Evolutionary conservation across 2,888 invertebrate genomes (phyloP).

Genomic region (Carterocephalus palaemon): DNA sequence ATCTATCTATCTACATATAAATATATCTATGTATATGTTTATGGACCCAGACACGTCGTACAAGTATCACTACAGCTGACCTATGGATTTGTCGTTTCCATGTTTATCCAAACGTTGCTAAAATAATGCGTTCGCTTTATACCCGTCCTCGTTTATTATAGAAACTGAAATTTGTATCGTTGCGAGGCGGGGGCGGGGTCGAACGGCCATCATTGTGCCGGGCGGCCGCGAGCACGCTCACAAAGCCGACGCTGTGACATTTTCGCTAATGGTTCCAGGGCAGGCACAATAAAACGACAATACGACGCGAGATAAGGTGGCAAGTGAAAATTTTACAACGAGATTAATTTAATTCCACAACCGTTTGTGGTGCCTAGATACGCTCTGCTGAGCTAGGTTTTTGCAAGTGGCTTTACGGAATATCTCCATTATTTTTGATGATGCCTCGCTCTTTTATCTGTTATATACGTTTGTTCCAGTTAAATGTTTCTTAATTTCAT

Average conservation of each 20-base stretch:
- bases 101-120: slow-evolving; percentile 13
- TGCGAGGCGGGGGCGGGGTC: slow-evolving; percentile 71
- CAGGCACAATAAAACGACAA: slow-evolving; percentile 78
- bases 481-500: neutral
- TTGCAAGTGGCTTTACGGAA: slow-evolving; percentile 16
- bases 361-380: slow-evolving; percentile 34
- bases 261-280: slow-evolving; percentile 78
- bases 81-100: no score
- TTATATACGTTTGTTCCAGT: neutral
- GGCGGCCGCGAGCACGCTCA: slow-evolving; percentile 64
- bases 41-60: no score
- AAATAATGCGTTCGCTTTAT: slow-evolving; percentile 26
- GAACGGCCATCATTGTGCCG: slow-evolving; percentile 72
- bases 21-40: no score
- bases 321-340: slow-evolving; percentile 75
- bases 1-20: no score
- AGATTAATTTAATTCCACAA: slow-evolving; percentile 72
- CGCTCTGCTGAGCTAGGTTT: slow-evolving; percentile 33
- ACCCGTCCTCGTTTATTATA: slow-evolving; percentile 58
- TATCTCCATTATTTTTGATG: neutral
- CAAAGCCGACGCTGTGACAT: slow-evolving; percentile 76
- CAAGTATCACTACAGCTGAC: no score
- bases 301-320: slow-evolving; percentile 76
- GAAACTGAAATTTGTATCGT: slow-evolving; percentile 72
- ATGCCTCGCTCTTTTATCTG: neutral